A percentile compares a stretch with the other conserved stretches of the same genome.
Conservation (phyloP, 2,113 vertebrate species). For the Planiliza haematocheilus region DNA sequence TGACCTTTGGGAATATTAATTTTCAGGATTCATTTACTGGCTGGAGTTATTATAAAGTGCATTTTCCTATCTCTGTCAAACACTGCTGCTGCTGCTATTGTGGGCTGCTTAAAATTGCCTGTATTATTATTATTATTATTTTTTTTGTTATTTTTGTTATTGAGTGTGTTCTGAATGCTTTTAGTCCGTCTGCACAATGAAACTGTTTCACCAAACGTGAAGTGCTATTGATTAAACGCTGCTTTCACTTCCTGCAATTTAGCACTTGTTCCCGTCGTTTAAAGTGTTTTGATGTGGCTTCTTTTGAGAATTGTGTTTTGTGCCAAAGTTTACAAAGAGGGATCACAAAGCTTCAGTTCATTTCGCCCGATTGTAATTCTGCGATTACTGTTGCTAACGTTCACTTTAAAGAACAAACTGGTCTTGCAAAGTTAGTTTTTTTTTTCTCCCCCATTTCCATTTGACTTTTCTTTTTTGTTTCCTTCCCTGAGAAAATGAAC, state of each 20-base stretch:
- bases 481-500: no score
- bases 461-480: no score
- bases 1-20: conserved; percentile 15
- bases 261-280: neutral
- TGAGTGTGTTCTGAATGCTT: neutral
- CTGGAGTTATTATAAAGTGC: neutral
- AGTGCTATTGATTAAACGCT: conserved; percentile 12
- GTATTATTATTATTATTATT: no score
- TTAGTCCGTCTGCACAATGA: neutral
- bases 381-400: no score
- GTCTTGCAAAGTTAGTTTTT: no score
- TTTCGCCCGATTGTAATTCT: no score
- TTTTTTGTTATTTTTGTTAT: neutral
- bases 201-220: neutral
- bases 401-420: no score
- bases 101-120: neutral
- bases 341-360: no score
- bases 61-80: neutral
- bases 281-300: neutral
- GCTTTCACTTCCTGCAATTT: neutral
- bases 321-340: no score
- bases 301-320: neutral
- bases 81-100: neutral
- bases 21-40: neutral
- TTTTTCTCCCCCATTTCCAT: no score